Percentiles rank a stretch among this genome's conserved stretches.
These are phyloP conservation scores for Mycetomoellerius zeteki DNA, from an alignment of 1,140 invertebrate genomes.

Conservation along the genomic window DNA sequence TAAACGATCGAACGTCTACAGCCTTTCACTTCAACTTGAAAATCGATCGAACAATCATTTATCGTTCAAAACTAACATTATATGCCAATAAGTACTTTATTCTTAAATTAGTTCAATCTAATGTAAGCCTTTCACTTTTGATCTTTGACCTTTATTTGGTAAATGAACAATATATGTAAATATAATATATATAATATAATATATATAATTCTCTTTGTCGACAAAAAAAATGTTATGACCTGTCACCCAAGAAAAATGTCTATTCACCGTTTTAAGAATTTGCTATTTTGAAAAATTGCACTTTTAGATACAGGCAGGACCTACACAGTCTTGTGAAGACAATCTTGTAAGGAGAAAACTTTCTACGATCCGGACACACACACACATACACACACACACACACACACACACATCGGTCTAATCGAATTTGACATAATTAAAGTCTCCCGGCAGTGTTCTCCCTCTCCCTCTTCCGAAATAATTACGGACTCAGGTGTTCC, in stretches of 20 bases:
- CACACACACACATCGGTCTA: constrained; percentile 34
- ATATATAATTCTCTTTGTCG: constrained; percentile 17
- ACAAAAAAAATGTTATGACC: background rate
- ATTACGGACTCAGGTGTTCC: constrained; percentile 75
- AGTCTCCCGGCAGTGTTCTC: constrained; percentile 31
- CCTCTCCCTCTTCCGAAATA: constrained; percentile 56
- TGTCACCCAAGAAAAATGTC: background rate
- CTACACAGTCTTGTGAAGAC: background rate
- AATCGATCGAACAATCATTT: constrained; percentile 43
- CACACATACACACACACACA: background rate
- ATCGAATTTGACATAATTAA: constrained; percentile 73
- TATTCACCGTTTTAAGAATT: background rate
- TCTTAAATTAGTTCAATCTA: constrained; percentile 55
- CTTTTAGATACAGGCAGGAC: background rate
- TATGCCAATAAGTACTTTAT: constrained; percentile 47
- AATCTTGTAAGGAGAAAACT: constrained; percentile 21
- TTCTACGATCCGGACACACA: background rate
- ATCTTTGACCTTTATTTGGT: constrained; percentile 37
- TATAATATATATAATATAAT: no score
- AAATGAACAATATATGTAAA: background rate
- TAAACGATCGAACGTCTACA: constrained; percentile 15
- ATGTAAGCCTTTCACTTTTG: constrained; percentile 56
- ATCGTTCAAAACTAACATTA: constrained; percentile 56
- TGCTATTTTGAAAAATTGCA: background rate
- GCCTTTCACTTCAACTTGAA: constrained; percentile 56